Conservation (phyloP, 2,888 invertebrate genomes). For the Blastobasis lacticolella region DNA sequence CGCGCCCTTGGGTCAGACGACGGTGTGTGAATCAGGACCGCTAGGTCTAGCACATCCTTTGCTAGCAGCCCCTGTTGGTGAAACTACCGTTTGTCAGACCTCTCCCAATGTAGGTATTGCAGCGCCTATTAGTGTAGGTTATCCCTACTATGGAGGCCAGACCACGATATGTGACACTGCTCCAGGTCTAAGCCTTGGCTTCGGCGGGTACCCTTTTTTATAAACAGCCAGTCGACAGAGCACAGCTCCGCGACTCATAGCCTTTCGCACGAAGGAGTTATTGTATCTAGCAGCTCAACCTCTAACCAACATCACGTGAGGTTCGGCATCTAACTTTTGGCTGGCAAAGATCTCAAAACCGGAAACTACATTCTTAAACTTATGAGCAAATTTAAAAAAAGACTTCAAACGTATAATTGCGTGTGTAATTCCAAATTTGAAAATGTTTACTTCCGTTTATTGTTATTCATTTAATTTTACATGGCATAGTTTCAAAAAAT, state of each 20-base stretch:
- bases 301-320: background rate
- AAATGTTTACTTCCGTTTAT: background rate
- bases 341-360: too few relatives aligned
- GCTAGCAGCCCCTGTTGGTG: background rate
- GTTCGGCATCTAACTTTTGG: background rate
- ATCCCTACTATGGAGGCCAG: background rate
- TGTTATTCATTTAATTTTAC: background rate
- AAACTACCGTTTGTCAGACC: constrained; percentile 14
- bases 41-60: too few relatives aligned
- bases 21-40: background rate
- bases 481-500: background rate
- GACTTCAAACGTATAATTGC: constrained; percentile 7
- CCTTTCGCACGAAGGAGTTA: too few relatives aligned
- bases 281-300: constrained; percentile 3
- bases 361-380: constrained; percentile 1
- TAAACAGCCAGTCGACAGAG: constrained; percentile 19
- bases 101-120: constrained; percentile 10
- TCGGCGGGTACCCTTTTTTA: constrained; percentile 26
- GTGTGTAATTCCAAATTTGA: background rate
- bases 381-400: constrained; percentile 8
- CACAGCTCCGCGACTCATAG: background rate
- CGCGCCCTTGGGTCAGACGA: background rate
- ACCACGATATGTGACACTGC: background rate
- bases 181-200: background rate
- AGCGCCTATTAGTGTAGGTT: background rate